Evolutionary conservation across 1,140 invertebrate species (phyloP), one percentile per base, ranked within the genome.

Genomic region (Penaeus vannamei): DNA sequence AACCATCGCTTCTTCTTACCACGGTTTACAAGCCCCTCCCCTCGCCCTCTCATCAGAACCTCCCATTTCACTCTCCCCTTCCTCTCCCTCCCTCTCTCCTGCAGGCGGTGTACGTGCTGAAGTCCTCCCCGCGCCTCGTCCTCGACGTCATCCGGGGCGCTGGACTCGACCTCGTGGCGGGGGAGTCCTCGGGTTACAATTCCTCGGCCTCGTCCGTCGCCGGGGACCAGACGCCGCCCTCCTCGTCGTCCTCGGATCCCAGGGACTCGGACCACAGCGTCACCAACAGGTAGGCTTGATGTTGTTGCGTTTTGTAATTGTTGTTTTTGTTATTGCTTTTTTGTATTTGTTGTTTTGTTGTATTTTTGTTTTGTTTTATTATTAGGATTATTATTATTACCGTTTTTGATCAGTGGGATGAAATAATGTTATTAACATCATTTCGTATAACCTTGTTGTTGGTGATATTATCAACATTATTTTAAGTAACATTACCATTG

Each of bases 101-200:
- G 60, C 91, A 95, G 95, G 96, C 96, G 19, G 95, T 97, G 81
- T 95, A 95, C 89, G 94, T 96, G 82, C 95, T 97, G 94, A 97
- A 97, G 93, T 94, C 95, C 17, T 95, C 95, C 42, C 95, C 95
- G 80, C 95, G 96, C 23, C 93, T 97, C 69, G 96, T 96, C 88
- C 93, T 97, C 89, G 92, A 96, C 23, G 94, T 97, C 23, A 94
- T 95, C 59, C 96, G 96, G 92, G 95, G 95, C 17, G 95, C 95
- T 7, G 96, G 96, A 83, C 94, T 95, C 0, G 96, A 97, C 92
- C 93, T 97, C 42, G 96, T 97, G 91, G 86, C 91, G 2, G 96
- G 96, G 2, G 96, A 96, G 93, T 96, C 96, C 61, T 96, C 96
- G 0, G 96, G 96, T 22, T 96, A 96, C 77, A 90, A 90, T 61